phyloP scores from a whole-genome alignment of 35 echinoderm and acorn worm species.

The Eucidaris tribuloides region DNA sequence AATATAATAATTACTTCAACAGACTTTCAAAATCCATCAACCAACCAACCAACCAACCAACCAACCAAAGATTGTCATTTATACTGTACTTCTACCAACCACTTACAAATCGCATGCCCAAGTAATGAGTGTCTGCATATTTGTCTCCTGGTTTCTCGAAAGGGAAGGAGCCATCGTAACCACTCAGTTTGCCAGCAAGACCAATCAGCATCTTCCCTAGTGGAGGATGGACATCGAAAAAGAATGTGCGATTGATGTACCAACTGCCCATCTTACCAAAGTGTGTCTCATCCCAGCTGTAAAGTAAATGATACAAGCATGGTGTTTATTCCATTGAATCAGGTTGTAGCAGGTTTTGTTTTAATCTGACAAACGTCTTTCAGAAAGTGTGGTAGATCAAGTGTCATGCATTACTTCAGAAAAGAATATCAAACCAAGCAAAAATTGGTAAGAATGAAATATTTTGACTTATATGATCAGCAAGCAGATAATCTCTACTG shows the following conservation, averaged over 20 bases:
- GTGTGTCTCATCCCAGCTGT: slow-evolving; percentile 99
- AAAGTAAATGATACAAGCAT: neutral
- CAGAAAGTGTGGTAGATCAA: neutral
- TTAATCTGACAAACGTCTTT: neutral
- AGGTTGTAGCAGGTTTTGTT: neutral
- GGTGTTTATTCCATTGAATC: neutral
- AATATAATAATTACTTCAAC: neutral
- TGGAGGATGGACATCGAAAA: slow-evolving; percentile 99
- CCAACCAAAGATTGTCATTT: neutral
- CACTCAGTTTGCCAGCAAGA: slow-evolving; percentile 66
- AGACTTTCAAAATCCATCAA: too few species aligned
- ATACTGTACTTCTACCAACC: too few species aligned
- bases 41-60: too few species aligned
- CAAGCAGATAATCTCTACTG: too few species aligned
- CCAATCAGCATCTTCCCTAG: slow-evolving; percentile 99
- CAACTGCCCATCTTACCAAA: slow-evolving; percentile 99
- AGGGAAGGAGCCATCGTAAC: slow-evolving; percentile 89
- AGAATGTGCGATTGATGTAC: slow-evolving; percentile 98
- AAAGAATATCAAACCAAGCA: neutral
- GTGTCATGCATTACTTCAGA: neutral
- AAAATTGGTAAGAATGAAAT: neutral
- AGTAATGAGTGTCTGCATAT: slow-evolving; percentile 82
- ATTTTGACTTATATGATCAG: too few species aligned
- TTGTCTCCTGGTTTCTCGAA: slow-evolving; percentile 92
- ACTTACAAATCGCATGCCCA: slow-evolving; percentile 95